These are phyloP conservation scores for Sinosuthora webbiana DNA, from an alignment of 2,113 vertebrate genomes.

Conservation along the genomic window DNA sequence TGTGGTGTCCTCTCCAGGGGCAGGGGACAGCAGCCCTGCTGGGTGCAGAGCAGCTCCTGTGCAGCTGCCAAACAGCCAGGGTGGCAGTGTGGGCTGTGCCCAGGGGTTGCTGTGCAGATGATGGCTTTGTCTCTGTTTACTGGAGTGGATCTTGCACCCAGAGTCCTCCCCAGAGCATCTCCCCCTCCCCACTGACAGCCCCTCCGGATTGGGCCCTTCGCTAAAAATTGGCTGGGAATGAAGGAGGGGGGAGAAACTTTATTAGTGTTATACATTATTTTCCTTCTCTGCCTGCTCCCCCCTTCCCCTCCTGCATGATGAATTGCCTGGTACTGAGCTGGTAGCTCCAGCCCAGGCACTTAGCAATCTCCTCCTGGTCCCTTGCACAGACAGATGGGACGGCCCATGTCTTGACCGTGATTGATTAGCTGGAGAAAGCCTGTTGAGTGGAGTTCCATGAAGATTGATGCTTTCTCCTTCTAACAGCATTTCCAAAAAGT, in stretches of 20 bases:
- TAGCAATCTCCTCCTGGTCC: conserved; percentile 76
- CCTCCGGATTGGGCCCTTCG: conserved; percentile 65
- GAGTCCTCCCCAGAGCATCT: conserved; percentile 32
- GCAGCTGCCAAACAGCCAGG: not conserved
- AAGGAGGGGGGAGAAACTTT: conserved; percentile 68
- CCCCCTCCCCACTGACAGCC: not conserved
- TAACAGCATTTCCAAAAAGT: conserved; percentile 88
- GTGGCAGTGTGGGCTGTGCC: not conserved
- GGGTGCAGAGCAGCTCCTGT: not conserved
- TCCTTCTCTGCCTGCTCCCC: conserved; percentile 60
- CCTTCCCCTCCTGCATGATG: conserved; percentile 71
- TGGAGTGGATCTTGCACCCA: conserved; percentile 57
- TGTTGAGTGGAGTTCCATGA: conserved; percentile 86
- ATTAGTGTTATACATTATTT: conserved; percentile 81
- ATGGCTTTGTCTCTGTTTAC: conserved; percentile 63
- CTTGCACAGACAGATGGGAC: conserved; percentile 82
- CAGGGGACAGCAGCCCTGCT: not conserved
- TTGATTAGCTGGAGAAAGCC: conserved; percentile 85
- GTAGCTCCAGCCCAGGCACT: conserved; percentile 78
- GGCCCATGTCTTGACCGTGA: conserved; percentile 82
- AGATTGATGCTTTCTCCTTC: conserved; percentile 87
- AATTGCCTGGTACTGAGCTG: conserved; percentile 79
- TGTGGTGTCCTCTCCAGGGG: not conserved
- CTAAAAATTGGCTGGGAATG: conserved; percentile 76
- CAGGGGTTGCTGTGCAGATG: not conserved